Percentiles rank a stretch among this genome's conserved stretches.
These are phyloP conservation scores for Drosophila phalerata DNA, from an alignment of 2,888 invertebrate genomes.

Conservation along the genomic window DNA sequence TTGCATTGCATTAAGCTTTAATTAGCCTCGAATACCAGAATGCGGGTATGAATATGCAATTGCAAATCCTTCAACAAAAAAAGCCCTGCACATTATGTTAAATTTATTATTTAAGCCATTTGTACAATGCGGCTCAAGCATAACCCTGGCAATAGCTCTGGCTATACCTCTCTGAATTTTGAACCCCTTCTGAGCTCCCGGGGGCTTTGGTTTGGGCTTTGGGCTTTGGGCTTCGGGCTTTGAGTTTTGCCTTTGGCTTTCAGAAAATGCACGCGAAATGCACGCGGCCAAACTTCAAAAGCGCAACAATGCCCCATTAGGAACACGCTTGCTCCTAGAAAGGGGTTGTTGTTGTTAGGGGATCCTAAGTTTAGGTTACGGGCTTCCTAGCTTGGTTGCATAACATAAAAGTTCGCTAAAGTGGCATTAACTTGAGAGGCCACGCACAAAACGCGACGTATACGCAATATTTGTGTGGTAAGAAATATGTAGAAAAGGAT, in stretches of 20 bases:
- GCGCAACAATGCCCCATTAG: slow-evolving; percentile 55
- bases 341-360: neutral
- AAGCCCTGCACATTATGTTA: slow-evolving; percentile 45
- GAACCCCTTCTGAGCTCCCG: slow-evolving; percentile 1
- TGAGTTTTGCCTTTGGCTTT: slow-evolving; percentile 20
- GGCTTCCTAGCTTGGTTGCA: slow-evolving; percentile 43
- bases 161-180: neutral
- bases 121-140: slow-evolving; percentile 66
- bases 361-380: slow-evolving; percentile 14
- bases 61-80: slow-evolving; percentile 39
- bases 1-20: slow-evolving; percentile 68
- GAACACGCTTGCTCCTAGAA: slow-evolving; percentile 25
- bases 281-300: slow-evolving; percentile 77
- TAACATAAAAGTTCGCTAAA: slow-evolving; percentile 63
- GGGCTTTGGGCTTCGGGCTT: slow-evolving; percentile 21
- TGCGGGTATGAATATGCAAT: slow-evolving; percentile 5
- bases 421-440: slow-evolving; percentile 68
- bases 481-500: slow-evolving; percentile 20
- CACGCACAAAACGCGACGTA: slow-evolving; percentile 53
- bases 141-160: slow-evolving; percentile 47
- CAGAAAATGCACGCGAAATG: slow-evolving; percentile 70
- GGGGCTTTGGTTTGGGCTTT: slow-evolving; percentile 30
- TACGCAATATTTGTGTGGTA: slow-evolving; percentile 53
- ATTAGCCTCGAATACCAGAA: slow-evolving; percentile 49
- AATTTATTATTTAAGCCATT: slow-evolving; percentile 74